phyloP scores from a whole-genome alignment of 1,140 invertebrate species.

The Bombus impatiens region DNA sequence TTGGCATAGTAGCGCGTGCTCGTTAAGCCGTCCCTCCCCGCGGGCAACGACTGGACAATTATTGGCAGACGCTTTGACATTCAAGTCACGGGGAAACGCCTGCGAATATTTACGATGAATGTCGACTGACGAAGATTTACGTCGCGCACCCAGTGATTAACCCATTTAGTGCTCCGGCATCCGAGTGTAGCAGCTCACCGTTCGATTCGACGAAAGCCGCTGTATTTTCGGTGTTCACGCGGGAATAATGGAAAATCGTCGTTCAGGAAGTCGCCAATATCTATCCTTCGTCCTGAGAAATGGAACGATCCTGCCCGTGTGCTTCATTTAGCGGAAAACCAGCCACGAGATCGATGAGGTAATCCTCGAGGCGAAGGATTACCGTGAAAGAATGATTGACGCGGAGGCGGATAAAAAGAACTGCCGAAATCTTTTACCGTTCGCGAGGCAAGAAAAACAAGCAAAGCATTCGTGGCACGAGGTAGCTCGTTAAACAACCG shows the following conservation, averaged over 20 bases:
- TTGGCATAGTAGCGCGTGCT: background rate
- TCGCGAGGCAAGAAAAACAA: background rate
- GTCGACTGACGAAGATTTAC: constrained; percentile 11
- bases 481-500: constrained; percentile 5
- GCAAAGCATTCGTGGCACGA: background rate
- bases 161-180: background rate
- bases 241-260: background rate
- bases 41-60: constrained; percentile 14
- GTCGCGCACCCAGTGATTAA: constrained; percentile 3
- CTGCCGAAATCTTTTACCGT: background rate
- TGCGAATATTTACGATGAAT: constrained; percentile 19
- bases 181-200: background rate
- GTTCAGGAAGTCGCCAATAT: background rate
- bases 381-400: background rate
- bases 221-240: background rate
- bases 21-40: background rate
- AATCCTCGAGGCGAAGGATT: no score
- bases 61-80: constrained; percentile 37
- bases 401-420: background rate
- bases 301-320: background rate
- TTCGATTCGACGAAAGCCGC: background rate
- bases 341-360: no score
- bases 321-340: background rate
- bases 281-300: background rate
- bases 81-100: background rate